These are phyloP conservation scores for Megaceryle torquata DNA, from an alignment of 2,113 vertebrate species.

Conservation along the genomic window DNA sequence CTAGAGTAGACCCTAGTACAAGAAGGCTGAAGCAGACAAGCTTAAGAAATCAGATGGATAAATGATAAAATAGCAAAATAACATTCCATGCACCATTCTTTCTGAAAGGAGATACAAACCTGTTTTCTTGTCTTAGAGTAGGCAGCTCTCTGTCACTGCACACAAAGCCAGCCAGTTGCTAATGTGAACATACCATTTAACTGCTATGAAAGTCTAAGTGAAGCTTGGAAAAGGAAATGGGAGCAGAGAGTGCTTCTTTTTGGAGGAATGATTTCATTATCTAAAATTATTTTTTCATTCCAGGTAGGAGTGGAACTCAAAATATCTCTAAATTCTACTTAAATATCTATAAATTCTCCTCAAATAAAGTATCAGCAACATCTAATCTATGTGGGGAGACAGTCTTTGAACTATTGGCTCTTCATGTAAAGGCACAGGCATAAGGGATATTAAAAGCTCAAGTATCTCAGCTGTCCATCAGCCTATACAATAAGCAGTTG, in stretches of 20 bases:
- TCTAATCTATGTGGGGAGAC: neutral
- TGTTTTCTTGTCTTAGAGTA: neutral
- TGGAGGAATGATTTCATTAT: neutral
- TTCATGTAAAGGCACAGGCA: neutral
- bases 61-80: neutral
- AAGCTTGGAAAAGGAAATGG: neutral
- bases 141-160: neutral
- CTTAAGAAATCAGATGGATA: neutral
- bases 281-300: neutral
- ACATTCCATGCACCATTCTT: neutral
- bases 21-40: neutral
- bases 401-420: neutral
- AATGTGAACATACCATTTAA: neutral
- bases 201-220: neutral
- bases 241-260: neutral
- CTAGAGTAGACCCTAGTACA: neutral
- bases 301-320: neutral
- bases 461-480: slow-evolving; percentile 9
- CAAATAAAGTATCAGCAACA: neutral
- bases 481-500: neutral
- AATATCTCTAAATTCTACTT: neutral
- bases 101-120: neutral
- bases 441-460: neutral
- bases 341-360: neutral
- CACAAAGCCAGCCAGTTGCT: neutral